phyloP scores from a whole-genome alignment of 1,140 invertebrate genomes.

The Lordiphosa mommai region DNA sequence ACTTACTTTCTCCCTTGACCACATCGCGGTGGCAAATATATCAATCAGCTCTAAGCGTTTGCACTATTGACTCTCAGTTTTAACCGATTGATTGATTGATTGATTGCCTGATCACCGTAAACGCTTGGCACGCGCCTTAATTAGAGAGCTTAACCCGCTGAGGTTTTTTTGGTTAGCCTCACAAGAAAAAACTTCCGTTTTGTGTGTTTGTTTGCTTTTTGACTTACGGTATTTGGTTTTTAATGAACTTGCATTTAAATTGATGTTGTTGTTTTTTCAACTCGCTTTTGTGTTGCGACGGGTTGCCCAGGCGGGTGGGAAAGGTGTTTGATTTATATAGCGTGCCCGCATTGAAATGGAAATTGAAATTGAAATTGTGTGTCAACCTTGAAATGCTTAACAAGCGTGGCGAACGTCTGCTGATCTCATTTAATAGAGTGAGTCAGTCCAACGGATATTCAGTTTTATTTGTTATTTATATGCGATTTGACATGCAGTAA shows the following conservation, averaged over 20 bases:
- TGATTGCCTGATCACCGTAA: slow-evolving; percentile 9
- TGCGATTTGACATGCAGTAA: too few relatives aligned
- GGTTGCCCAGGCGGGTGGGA: neutral
- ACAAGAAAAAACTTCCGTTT: slow-evolving; percentile 6
- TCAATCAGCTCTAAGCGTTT: slow-evolving; percentile 29
- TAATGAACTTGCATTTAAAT: slow-evolving; percentile 40
- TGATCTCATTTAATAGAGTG: too few relatives aligned
- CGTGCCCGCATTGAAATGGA: slow-evolving; percentile 20
- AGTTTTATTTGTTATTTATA: too few relatives aligned
- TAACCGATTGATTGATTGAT: slow-evolving; percentile 5
- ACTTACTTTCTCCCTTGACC: neutral
- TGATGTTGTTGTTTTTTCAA: neutral
- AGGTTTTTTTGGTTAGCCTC: slow-evolving; percentile 6
- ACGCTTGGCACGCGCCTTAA: slow-evolving; percentile 16
- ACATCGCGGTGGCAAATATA: slow-evolving; percentile 13
- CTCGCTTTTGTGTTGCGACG: slow-evolving; percentile 2
- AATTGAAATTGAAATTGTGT: slow-evolving; percentile 17
- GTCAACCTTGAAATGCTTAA: slow-evolving; percentile 9
- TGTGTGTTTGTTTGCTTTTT: slow-evolving; percentile 13
- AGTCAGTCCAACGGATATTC: too few relatives aligned
- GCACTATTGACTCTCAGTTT: slow-evolving; percentile 3
- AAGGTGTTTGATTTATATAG: slow-evolving; percentile 23
- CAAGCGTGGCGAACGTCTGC: slow-evolving; percentile 6
- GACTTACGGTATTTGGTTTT: slow-evolving; percentile 27
- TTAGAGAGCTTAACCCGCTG: slow-evolving; percentile 19